A percentile compares a stretch with the other conserved stretches of the same genome.
phyloP scores from a whole-genome alignment of 2,797 vertebrate genomes.

The Scyliorhinus canicula region DNA sequence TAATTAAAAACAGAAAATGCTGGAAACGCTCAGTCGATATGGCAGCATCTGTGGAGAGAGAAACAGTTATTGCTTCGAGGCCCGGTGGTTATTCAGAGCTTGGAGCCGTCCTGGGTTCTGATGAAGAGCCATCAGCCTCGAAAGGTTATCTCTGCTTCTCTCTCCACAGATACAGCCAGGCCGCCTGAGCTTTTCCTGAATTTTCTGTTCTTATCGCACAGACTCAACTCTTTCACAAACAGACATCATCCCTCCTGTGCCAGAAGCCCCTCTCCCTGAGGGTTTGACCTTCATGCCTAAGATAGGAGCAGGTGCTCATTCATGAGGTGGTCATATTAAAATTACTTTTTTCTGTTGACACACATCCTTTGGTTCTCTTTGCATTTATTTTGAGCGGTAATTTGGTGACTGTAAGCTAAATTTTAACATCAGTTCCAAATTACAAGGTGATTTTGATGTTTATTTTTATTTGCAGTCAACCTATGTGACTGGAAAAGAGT shows the following conservation, averaged over 20 bases:
- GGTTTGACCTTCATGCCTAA: not conserved
- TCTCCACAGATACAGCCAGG: no score
- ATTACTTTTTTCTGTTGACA: not conserved
- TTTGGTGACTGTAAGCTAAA: not conserved
- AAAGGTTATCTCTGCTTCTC: no score
- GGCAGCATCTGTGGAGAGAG: no score
- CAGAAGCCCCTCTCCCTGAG: not conserved
- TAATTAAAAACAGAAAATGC: no score
- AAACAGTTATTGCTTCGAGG: no score
- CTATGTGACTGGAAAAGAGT: conserved; percentile 82
- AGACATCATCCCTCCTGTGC: not conserved
- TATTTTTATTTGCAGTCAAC: conserved; percentile 67
- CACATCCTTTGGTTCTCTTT: not conserved
- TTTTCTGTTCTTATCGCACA: not conserved
- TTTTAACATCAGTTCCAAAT: not conserved
- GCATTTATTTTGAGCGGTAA: not conserved
- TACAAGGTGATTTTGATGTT: conserved; percentile 22
- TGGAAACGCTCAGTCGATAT: no score
- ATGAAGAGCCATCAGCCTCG: no score
- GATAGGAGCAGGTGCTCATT: not conserved
- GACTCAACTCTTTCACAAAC: not conserved
- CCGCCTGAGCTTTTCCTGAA: no score
- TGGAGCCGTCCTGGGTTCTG: no score
- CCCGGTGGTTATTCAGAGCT: no score
- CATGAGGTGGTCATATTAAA: not conserved